Percentiles rank a stretch among this genome's conserved stretches.
phyloP scores from a whole-genome alignment of 2,888 invertebrate species.

The Drosophila greeni region DNA sequence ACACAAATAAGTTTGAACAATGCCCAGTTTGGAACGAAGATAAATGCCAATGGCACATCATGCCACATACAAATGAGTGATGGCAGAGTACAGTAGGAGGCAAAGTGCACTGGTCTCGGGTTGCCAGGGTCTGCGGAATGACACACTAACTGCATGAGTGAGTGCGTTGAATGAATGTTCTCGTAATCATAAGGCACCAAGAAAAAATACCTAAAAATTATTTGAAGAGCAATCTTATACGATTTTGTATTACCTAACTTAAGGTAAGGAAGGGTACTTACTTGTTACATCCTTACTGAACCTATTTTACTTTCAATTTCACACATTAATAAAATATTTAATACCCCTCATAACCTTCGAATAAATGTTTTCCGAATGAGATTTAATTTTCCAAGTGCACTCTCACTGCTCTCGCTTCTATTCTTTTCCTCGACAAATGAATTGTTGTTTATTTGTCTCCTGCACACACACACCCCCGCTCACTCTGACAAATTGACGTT shows the following conservation, averaged over 20 bases:
- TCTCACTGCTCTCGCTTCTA: neutral
- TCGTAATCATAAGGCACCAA: slow-evolving; percentile 6
- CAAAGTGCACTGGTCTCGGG: slow-evolving; percentile 30
- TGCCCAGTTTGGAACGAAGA: slow-evolving; percentile 47
- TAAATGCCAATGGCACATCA: slow-evolving; percentile 41
- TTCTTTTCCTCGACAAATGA: slow-evolving; percentile 48
- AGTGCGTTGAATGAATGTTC: slow-evolving; percentile 51
- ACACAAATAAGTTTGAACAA: slow-evolving; percentile 70
- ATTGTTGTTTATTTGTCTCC: slow-evolving; percentile 68
- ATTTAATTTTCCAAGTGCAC: slow-evolving; percentile 21
- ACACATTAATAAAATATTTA: neutral
- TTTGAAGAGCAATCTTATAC: too few species aligned
- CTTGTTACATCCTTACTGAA: neutral
- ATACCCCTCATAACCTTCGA: neutral
- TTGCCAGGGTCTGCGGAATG: slow-evolving; percentile 37
- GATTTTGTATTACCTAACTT: neutral
- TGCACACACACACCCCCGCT: slow-evolving; percentile 22
- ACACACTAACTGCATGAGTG: slow-evolving; percentile 67
- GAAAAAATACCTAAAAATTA: neutral
- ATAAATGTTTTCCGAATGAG: neutral
- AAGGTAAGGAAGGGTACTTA: neutral
- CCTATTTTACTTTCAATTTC: neutral
- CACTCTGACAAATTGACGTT: slow-evolving; percentile 53
- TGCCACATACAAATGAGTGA: slow-evolving; percentile 38
- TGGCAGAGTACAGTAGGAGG: slow-evolving; percentile 32